Evolutionary conservation across 53 echinoderm and acorn worm species (phyloP), one percentile per base, ranked within the genome.

Genomic region (Echinarachnius parma): DNA sequence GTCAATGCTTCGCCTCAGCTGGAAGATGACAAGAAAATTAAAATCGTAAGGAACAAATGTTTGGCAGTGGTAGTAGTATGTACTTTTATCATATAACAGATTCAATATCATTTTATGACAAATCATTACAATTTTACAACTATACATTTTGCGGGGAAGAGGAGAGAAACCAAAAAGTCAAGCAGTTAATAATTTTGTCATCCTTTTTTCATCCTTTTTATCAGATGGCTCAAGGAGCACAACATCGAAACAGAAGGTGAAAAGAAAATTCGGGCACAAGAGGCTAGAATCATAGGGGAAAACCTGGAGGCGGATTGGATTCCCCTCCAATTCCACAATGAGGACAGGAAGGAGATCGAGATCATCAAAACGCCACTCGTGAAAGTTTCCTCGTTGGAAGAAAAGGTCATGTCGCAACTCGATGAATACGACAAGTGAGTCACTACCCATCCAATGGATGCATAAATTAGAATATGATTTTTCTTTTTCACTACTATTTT

Each of bases 21-120:
- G 58, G 58, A 57, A 28, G 58, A 57, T 25, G 27, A 57, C 58
- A 24, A 57, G 58, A n/a, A 57, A 57, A 57, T 29, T 57, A n/a
- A 57, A 57, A 57, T 27, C 58, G 28, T 28, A 57, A 57, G 27
- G n/a, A 57, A 49, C 19, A 15, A 49, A 49, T 49, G 50, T 4
- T 15, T n/a, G n/a, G n/a, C 50, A 9, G 4, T 14, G 19, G 50
- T 49, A 39, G 39, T 9, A 39, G 39, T 39, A 39, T 39, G 39
- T 39, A 39, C n/a, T n/a, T n/a, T n/a, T n/a, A n/a, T n/a, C n/a
- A n/a, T n/a, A n/a, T n/a, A n/a, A n/a, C n/a, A n/a, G n/a, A 39
- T 39, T 39, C 39, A 39, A 39, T 39, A 39, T 39, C 7, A 39
- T 39, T 39, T 39, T 39, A 13, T 39, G 39, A 39, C 39, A 49